phyloP scores from a whole-genome alignment of 1,140 invertebrate species.

The Heterodera carotae region DNA sequence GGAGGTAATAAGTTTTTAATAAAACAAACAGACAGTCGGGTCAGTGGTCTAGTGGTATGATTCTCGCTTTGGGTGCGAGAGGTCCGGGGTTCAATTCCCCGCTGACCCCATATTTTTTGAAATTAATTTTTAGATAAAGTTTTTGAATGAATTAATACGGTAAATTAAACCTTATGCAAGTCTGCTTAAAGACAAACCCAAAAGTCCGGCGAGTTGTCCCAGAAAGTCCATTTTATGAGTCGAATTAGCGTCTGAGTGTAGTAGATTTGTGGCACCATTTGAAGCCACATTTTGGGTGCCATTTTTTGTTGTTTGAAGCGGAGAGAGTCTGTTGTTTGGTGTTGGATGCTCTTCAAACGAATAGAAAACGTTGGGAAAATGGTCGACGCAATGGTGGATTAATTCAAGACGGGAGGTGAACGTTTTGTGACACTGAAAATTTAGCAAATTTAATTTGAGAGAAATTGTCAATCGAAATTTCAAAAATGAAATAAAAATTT shows the following conservation, averaged over 20 bases:
- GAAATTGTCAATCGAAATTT: background rate
- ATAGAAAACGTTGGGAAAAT: conserved; percentile 56
- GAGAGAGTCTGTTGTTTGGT: background rate
- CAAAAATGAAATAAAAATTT: background rate
- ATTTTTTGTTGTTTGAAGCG: background rate
- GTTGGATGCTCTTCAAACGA: conserved; percentile 42
- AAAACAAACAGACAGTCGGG: background rate
- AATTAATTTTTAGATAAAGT: background rate
- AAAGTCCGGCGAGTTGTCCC: background rate
- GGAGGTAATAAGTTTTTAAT: background rate
- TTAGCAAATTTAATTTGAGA: background rate
- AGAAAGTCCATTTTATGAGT: background rate
- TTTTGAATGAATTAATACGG: background rate
- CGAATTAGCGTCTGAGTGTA: background rate
- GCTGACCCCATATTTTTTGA: conserved; percentile 55
- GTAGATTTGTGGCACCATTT: background rate
- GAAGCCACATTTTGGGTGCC: background rate
- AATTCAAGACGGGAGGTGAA: conserved; percentile 46
- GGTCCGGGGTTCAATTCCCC: conserved; percentile 61
- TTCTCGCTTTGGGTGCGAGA: conserved; percentile 64
- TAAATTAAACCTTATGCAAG: background rate
- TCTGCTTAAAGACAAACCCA: background rate
- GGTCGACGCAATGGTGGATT: conserved; percentile 57
- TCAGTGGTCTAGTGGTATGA: conserved; percentile 63
- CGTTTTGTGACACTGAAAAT: conserved; percentile 40